Conservation (phyloP, 2,113 vertebrate genomes). For the Oncorhynchus mykiss region DNA sequence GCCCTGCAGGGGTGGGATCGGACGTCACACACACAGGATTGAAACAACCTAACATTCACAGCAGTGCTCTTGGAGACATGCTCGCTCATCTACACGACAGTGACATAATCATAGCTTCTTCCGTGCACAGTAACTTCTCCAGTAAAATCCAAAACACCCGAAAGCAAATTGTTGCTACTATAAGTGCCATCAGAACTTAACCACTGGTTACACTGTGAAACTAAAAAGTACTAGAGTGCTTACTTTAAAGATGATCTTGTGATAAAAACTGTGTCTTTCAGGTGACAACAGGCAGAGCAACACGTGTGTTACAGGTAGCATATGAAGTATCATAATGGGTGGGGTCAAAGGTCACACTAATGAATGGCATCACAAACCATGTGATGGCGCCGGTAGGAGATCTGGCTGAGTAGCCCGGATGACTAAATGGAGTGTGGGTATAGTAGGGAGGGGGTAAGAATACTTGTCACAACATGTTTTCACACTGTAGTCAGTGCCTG, state of each 20-base stretch:
- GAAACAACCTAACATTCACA: neutral
- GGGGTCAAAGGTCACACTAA: slow-evolving; percentile 17
- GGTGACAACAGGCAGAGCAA: too few species aligned
- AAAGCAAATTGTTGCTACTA: too few species aligned
- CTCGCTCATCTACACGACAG: too few species aligned
- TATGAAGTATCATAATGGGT: neutral
- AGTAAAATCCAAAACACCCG: too few species aligned
- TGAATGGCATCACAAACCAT: slow-evolving; percentile 70
- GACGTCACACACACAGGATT: neutral
- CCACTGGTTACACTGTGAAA: too few species aligned
- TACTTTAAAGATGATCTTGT: too few species aligned
- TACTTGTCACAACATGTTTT: neutral
- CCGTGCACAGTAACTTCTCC: too few species aligned
- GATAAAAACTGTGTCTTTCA: too few species aligned
- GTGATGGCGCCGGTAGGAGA: slow-evolving; percentile 68
- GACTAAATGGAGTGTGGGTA: slow-evolving; percentile 61
- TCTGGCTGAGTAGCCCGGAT: slow-evolving; percentile 68
- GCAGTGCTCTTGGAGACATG: neutral
- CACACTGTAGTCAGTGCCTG: neutral
- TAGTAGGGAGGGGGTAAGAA: neutral
- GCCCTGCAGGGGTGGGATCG: slow-evolving; percentile 63
- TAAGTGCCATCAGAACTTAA: too few species aligned
- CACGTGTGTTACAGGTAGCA: too few species aligned
- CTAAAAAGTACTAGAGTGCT: too few species aligned
- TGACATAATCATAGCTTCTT: too few species aligned